These are phyloP conservation scores for Podarcis siculus DNA, from an alignment of 2,797 vertebrate species.

Conservation along the genomic window DNA sequence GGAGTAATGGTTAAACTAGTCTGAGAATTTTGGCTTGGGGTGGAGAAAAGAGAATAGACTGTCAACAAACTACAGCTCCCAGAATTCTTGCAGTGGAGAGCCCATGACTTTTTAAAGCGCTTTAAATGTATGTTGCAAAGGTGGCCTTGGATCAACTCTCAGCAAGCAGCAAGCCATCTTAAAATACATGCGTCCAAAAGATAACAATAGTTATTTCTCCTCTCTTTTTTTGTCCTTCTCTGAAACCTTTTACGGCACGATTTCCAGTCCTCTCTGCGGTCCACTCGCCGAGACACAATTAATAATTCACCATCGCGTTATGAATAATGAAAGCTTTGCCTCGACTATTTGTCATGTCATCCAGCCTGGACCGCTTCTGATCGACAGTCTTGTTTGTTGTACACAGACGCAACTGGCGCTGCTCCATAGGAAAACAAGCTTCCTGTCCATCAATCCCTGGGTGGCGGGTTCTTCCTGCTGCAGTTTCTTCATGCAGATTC, in stretches of 20 bases:
- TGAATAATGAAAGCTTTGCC: slow-evolving; percentile 73
- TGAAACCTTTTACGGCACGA: slow-evolving; percentile 47
- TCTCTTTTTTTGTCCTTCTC: not conserved
- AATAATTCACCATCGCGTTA: slow-evolving; percentile 71
- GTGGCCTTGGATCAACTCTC: too few relatives aligned
- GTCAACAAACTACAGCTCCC: too few relatives aligned
- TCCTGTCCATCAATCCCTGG: slow-evolving; percentile 69
- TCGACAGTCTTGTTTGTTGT: slow-evolving; percentile 67
- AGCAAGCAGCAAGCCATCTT: too few relatives aligned
- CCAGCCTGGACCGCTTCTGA: slow-evolving; percentile 53
- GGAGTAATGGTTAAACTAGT: too few relatives aligned
- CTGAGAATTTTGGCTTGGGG: too few relatives aligned
- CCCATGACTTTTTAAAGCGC: too few relatives aligned
- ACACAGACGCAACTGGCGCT: slow-evolving; percentile 67
- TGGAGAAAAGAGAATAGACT: too few relatives aligned
- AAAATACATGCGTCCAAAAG: too few relatives aligned
- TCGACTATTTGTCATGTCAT: slow-evolving; percentile 67
- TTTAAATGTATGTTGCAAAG: too few relatives aligned
- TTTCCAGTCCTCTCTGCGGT: slow-evolving; percentile 53
- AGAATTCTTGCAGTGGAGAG: too few relatives aligned
- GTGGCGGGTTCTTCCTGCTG: slow-evolving; percentile 42
- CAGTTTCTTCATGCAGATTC: slow-evolving; percentile 38
- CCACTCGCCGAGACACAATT: slow-evolving; percentile 62
- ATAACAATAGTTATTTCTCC: too few relatives aligned
- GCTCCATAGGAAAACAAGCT: slow-evolving; percentile 64